Evolutionary conservation across 2,797 vertebrate species (phyloP).

Genomic region (Eospalax fontanierii): DNA sequence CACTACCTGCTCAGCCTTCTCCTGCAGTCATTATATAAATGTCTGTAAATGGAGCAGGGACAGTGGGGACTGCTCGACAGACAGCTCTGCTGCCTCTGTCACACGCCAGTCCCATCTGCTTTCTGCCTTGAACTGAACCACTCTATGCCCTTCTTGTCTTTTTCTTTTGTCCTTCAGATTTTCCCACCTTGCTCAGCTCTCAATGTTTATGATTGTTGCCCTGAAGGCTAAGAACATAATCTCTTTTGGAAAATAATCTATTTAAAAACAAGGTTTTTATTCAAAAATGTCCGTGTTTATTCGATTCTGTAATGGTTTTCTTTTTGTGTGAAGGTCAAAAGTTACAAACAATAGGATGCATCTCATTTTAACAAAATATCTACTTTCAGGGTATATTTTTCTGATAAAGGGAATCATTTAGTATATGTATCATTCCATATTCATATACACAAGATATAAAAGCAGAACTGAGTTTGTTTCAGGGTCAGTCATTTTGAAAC

Average conservation of each 20-base stretch:
- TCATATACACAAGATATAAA: slow-evolving; percentile 10
- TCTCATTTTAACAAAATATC: slow-evolving; percentile 43
- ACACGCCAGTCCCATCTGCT: slow-evolving; percentile 50
- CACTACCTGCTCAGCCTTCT: neutral
- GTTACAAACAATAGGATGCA: neutral
- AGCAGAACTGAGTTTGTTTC: slow-evolving; percentile 30
- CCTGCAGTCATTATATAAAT: neutral
- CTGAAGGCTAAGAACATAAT: slow-evolving; percentile 36
- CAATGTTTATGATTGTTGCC: neutral
- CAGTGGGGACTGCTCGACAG: neutral
- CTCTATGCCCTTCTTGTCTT: slow-evolving; percentile 12
- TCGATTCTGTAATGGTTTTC: slow-evolving; percentile 52
- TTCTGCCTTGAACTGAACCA: neutral
- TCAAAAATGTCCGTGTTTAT: slow-evolving; percentile 15
- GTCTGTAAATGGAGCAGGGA: neutral
- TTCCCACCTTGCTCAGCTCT: neutral
- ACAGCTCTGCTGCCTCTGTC: neutral
- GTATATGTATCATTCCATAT: neutral
- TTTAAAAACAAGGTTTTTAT: slow-evolving; percentile 54
- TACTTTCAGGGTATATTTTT: slow-evolving; percentile 39
- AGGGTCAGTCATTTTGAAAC: slow-evolving; percentile 59
- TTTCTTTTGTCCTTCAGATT: slow-evolving; percentile 34
- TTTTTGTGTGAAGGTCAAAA: slow-evolving; percentile 66
- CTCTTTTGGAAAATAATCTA: slow-evolving; percentile 49
- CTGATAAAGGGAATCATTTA: slow-evolving; percentile 44